Base-by-base conservation (phyloP, 2,888 invertebrate species). In the Selenia dentaria region DNA sequence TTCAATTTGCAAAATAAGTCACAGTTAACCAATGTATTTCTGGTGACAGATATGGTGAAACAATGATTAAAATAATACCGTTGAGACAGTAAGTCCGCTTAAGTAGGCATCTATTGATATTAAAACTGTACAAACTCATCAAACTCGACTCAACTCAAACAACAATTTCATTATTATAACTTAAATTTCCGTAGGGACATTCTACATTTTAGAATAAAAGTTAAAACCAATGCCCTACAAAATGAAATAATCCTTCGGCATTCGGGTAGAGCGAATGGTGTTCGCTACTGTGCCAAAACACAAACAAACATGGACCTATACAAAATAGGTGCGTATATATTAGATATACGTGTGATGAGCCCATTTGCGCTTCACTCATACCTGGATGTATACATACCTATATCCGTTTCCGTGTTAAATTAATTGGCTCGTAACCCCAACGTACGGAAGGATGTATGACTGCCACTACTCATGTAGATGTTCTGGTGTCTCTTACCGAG, bases 351-450 rank as follows among this genome's bases (percentile, higher is more conserved):
- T 71, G 66, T 77, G 78, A 80, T 79, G 83, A 83, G 73, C 76
- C 79, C 81, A 77, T 83, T 87, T 83, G 77, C 79, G 80, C 76
- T 71, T 72, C 69, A 77, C 79, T 77, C 74, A 73, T 77, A 44
- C 50, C 41, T 50, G 41, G 25, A 25, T 14, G 28, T 44, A 35
- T 29, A 49, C 44, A 54, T 51, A 56, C 56, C 47, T 59, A 81
- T 84, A 82, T 88, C 87, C 86, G 84, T 76, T 88, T 88, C 87
- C 87, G 86, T 76, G 75, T 83, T 79, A 86, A 83, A 89, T 89
- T 88, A 88, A 89, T 87, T 83, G 86, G 83, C 62, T 83, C 75
- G 79, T 82, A 79, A 81, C 51, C 54, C 51, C 58, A 38, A 40
- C 81, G 70, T 67, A 70, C 83, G 88, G 88, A 88, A 88, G 88